Conservation (phyloP, 2,797 vertebrate species). For the Tadarida brasiliensis region DNA sequence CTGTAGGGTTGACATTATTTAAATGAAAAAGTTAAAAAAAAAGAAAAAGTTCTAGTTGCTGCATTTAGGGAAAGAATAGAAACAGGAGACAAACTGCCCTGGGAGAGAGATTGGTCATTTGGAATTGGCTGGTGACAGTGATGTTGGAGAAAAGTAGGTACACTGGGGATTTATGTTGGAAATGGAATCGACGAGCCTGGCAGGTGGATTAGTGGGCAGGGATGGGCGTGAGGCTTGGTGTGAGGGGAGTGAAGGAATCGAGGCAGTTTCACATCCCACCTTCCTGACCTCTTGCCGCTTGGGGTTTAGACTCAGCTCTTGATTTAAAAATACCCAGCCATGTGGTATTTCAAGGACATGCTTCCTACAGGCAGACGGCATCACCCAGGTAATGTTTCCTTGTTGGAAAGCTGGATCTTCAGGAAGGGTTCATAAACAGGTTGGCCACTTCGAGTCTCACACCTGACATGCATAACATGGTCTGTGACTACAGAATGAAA, state of each 20-base stretch:
- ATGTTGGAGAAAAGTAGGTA: neutral
- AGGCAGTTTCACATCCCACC: neutral
- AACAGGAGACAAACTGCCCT: neutral
- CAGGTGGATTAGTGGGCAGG: neutral
- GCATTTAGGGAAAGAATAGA: neutral
- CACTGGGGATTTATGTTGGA: neutral
- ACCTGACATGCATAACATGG: neutral
- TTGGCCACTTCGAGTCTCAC: neutral
- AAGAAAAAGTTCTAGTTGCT: neutral
- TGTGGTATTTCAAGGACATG: neutral
- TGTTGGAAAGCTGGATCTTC: neutral
- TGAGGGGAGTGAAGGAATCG: neutral
- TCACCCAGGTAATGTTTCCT: neutral
- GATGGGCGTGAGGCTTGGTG: neutral
- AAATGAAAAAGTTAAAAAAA: slow-evolving; percentile 1
- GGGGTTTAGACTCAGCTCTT: neutral
- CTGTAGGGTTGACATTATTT: neutral
- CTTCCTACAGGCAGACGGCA: neutral
- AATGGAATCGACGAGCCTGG: neutral
- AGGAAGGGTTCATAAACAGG: neutral
- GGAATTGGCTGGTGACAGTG: neutral
- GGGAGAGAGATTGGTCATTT: neutral
- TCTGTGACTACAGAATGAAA: neutral
- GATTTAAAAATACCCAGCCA: neutral
- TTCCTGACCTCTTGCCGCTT: neutral